phyloP scores from a whole-genome alignment of 2,113 vertebrate species.

The Gobio gobio region DNA sequence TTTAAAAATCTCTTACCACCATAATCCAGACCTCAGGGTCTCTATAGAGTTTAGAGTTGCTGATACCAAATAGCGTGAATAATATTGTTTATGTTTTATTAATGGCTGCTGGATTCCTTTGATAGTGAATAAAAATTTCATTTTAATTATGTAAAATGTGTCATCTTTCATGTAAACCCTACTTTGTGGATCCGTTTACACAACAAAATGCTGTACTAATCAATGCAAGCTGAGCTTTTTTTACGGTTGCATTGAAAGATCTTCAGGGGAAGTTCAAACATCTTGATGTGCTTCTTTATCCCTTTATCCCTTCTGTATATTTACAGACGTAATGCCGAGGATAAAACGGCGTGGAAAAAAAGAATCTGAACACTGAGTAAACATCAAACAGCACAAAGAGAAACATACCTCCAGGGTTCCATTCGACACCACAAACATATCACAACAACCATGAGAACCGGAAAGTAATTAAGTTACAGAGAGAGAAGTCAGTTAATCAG shows the following conservation, averaged over 20 bases:
- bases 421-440: background rate
- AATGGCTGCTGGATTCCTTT: slow-evolving; percentile 14
- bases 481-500: background rate
- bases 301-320: slow-evolving; percentile 26
- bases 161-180: slow-evolving; percentile 22
- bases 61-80: background rate
- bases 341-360: slow-evolving; percentile 1
- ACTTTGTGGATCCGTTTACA: slow-evolving; percentile 25
- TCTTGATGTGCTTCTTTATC: slow-evolving; percentile 20
- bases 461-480: background rate
- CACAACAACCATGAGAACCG: background rate
- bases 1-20: background rate
- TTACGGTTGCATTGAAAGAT: slow-evolving; percentile 2
- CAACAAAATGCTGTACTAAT: slow-evolving; percentile 16
- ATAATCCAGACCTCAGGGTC: slow-evolving; percentile 6
- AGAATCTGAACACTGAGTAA: slow-evolving; percentile 7
- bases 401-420: slow-evolving; percentile 4
- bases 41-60: background rate
- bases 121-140: slow-evolving; percentile 27
- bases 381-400: slow-evolving; percentile 31
- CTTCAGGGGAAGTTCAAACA: slow-evolving; percentile 9
- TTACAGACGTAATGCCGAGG: background rate
- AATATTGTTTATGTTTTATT: slow-evolving; percentile 42
- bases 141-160: slow-evolving; percentile 20
- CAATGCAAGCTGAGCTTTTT: background rate